Conservation (phyloP, 1,140 invertebrate genomes). For the Drosophila busckii region DNA sequence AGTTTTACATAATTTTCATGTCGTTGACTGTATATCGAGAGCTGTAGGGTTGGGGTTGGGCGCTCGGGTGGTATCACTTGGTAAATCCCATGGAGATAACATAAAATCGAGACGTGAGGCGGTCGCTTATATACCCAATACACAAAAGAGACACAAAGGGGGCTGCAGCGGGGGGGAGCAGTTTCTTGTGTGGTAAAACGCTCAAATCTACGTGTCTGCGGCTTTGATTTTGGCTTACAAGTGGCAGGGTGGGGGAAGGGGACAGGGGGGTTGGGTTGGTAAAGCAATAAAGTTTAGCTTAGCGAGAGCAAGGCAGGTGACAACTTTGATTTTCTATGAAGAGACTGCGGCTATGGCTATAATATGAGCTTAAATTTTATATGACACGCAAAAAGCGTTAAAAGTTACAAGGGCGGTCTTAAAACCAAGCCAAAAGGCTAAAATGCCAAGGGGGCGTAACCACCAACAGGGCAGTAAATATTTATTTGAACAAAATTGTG, state of each 20-base stretch:
- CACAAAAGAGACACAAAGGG: constrained; percentile 4
- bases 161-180: neutral
- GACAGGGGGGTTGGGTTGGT: neutral
- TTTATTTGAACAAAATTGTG: no score
- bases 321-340: no score
- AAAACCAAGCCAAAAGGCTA: no score
- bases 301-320: neutral
- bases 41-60: neutral
- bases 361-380: no score
- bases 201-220: constrained; percentile 65
- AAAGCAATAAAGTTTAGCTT: no score
- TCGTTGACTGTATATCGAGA: constrained; percentile 42
- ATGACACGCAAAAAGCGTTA: no score
- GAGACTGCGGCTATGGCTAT: no score
- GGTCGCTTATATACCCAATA: constrained; percentile 10
- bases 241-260: neutral
- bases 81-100: constrained; percentile 64
- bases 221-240: constrained; percentile 39
- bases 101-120: constrained; percentile 65
- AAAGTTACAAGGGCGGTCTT: no score
- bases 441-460: no score
- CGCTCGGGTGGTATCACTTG: constrained; percentile 31
- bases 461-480: no score
- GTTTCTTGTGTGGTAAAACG: constrained; percentile 65
- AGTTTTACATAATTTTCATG: constrained; percentile 79